Evolutionary conservation across 2,797 vertebrate species (phyloP).

Genomic region (Siniperca obscura): DNA sequence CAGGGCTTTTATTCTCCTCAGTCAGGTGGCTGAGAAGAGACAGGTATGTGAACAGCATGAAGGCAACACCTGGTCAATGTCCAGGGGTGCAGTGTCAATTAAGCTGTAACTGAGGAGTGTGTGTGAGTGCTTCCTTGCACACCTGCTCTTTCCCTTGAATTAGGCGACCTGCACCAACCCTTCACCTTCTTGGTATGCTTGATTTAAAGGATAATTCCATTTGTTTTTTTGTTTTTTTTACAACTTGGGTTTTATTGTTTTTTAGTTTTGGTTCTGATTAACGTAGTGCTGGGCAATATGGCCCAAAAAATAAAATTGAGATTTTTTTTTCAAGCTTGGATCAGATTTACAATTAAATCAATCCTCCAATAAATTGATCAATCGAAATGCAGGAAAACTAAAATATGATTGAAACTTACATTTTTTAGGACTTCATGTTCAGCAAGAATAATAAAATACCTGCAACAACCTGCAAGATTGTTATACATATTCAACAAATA

Average conservation of each 20-base stretch:
- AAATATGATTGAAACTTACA: background rate
- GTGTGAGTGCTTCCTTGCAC: conserved; percentile 40
- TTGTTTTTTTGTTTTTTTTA: background rate
- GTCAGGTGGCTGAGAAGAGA: conserved; percentile 81
- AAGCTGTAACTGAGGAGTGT: conserved; percentile 57
- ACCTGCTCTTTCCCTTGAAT: conserved; percentile 49
- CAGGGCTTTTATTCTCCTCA: conserved; percentile 81
- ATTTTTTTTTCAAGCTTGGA: background rate
- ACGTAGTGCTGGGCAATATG: background rate
- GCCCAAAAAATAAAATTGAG: background rate
- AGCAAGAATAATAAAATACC: background rate
- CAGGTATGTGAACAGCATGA: conserved; percentile 85
- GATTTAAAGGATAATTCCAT: conserved; percentile 2
- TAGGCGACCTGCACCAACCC: conserved; percentile 35
- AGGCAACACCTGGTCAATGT: conserved; percentile 89
- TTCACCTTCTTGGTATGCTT: background rate
- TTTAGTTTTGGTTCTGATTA: background rate
- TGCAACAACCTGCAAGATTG: background rate
- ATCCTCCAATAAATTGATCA: background rate
- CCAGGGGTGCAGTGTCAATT: conserved; percentile 84
- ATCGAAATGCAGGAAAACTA: background rate
- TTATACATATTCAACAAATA: background rate
- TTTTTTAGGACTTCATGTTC: background rate
- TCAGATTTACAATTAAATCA: background rate
- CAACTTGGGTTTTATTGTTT: background rate